Evolutionary conservation across 2,888 invertebrate species (phyloP), one percentile per base, ranked within the genome.

Genomic region (Lordiphosa andalusiaca): DNA sequence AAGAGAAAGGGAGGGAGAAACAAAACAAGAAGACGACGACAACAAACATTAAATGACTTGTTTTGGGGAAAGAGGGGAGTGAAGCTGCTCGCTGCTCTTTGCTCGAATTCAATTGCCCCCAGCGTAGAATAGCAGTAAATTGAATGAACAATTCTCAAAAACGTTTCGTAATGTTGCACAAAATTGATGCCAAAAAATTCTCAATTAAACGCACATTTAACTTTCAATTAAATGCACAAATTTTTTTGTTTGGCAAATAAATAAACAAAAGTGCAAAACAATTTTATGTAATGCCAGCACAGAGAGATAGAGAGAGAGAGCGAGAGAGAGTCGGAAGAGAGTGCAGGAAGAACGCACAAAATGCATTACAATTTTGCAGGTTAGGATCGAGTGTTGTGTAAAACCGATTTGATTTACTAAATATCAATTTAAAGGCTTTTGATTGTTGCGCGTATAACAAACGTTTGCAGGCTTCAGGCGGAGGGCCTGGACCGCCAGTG

Each of bases 331-430:
- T 30, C 30, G 3, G 10, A 30, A 30, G 30, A 30, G 30, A 30
- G 30, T 30, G 30, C 30, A 30, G 3, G 4, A 9, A 30, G 30
- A 30, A 30, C 30, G 30, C 53, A 72, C 36, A 53, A 70, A 58
- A 62, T 58, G 51, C 44, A 60, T 46, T 39, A 48, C 70, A 58
- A 58, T 40, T 84, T 80, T 81, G 62, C 84, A 81, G 85, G 80
- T 85, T 81, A 81, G 84, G 84, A 68, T 57, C 85, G 77, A 84
- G 84, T 85, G 85, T 81, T 81, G 85, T 85, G 85, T 81, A 81
- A 81, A 81, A 69, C 66, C 69, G 25, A 25, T 25, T 25, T 56
- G 38, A 3, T 73, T 66, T 73, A 67, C 71, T 71, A 71, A 73
- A 60, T 75, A 59, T 69, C 66, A 63, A 71, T 54, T 56, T 44